Conservation (phyloP, 2,888 invertebrate species). For the Rotaria macrura region DNA sequence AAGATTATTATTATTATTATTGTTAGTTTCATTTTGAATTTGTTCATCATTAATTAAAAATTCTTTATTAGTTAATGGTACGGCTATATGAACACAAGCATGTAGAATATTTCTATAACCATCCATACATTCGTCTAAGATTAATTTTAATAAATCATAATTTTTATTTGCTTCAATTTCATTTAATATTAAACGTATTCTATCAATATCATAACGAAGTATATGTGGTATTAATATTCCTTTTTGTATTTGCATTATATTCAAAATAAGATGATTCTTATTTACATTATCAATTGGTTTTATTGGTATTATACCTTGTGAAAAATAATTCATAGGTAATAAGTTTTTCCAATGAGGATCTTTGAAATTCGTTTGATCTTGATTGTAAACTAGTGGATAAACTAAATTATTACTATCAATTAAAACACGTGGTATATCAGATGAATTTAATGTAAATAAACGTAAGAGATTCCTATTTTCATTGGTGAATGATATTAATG, state of each 20-base stretch:
- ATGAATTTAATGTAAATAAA: conserved; percentile 13
- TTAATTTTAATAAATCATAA: conserved; percentile 49
- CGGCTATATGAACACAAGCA: conserved; percentile 63
- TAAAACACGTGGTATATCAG: conserved; percentile 28
- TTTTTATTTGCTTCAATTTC: conserved; percentile 24
- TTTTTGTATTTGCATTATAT: conserved; percentile 9
- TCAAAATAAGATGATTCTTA: background rate
- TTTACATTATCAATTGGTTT: too few relatives aligned
- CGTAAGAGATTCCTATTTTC: too few relatives aligned
- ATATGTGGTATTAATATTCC: background rate
- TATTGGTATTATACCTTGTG: conserved; percentile 26
- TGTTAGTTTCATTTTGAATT: background rate
- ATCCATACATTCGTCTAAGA: conserved; percentile 74
- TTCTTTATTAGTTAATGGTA: conserved; percentile 56
- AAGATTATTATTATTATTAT: background rate
- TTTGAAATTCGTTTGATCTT: conserved; percentile 21
- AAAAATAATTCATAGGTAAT: conserved; percentile 25
- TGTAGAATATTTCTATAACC: too few relatives aligned
- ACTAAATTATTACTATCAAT: conserved; percentile 29
- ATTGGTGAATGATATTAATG: too few relatives aligned
- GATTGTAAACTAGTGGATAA: conserved; percentile 28
- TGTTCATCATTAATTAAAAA: conserved; percentile 41
- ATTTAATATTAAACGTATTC: conserved; percentile 20
- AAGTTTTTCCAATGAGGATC: conserved; percentile 33
- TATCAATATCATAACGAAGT: conserved; percentile 24